Base-by-base conservation (phyloP, 2,888 invertebrate species). In the Globia sparganii region DNA sequence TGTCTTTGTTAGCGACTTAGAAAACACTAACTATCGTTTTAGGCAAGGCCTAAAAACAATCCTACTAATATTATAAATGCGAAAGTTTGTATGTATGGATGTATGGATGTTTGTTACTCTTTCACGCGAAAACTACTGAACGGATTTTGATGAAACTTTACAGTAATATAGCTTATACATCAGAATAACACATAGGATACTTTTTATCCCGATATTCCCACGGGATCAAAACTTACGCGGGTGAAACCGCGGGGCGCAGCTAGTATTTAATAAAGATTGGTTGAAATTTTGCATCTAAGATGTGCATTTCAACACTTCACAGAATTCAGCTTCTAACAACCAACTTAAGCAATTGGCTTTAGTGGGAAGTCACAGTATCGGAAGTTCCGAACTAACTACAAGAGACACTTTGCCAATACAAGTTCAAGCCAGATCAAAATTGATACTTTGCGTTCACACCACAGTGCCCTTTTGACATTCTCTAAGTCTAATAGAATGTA, bases 371-470 rank as follows among this genome's bases (percentile, higher is more conserved):
- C 69, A 62, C 58, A 61, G 80, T 69, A 72, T 76, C 53, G 46
- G 53, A 81, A 81, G 58, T 81, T 72, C 43, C 0, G 34, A 80
- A 68, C 75, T 56, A 79, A 84, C 62, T 73, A 78, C 70, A 68
- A 68, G 68, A 79, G 74, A 75, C 78, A 78, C 75, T 74, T 71
- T 76, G 72, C 73, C 61, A 76, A 72, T 83, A 80, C 70, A 77
- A 84, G 77, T 77, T 84, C 43, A 84, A 84, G 65, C 34, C 66
- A 80, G 62, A 85, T 85, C 81, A 81, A 77, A 80, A 81, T 65
- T 83, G 69, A 77, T 70, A 70, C 66, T 61, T 61, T 2, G 34
- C 15, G 46, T 68, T 84, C 46, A 65, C 49, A 76, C 56, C n/a
- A 34, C 37, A 61, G 37, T 62, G n/a, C 37, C 13, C n/a, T 67